A percentile compares a stretch with the other conserved stretches of the same genome.
These are phyloP conservation scores for Erythrocebus patas DNA, from an alignment of 2,113 vertebrate species.

Conservation along the genomic window DNA sequence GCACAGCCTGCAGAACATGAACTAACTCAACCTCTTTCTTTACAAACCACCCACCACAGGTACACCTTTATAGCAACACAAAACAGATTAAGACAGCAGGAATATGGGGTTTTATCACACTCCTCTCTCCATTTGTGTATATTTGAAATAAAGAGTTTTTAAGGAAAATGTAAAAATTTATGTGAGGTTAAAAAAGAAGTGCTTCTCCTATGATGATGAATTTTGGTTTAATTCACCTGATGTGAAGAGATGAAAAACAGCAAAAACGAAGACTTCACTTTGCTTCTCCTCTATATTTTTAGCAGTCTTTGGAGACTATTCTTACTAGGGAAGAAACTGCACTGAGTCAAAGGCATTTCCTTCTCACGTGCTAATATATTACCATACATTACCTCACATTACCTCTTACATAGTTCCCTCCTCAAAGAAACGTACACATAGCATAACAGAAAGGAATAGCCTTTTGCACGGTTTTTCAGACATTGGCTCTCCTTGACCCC, in stretches of 20 bases:
- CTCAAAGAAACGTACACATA: background rate
- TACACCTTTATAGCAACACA: background rate
- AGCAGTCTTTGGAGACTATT: background rate
- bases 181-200: background rate
- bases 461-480: background rate
- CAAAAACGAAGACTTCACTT: background rate
- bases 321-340: background rate
- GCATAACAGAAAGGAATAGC: background rate
- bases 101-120: background rate
- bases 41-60: background rate
- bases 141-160: background rate
- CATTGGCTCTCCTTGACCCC: background rate
- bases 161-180: background rate
- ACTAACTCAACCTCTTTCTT: too few species aligned
- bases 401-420: background rate
- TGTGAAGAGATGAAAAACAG: background rate
- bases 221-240: background rate
- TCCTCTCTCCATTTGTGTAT: background rate
- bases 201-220: background rate
- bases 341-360: slow-evolving; percentile 26
- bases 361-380: background rate
- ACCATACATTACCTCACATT: background rate
- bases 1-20: too few species aligned
- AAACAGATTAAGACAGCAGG: background rate
- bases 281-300: background rate